Evolutionary conservation across 2,797 vertebrate species (phyloP), one percentile per base, ranked within the genome.

Genomic region (Simalia tracyae): DNA sequence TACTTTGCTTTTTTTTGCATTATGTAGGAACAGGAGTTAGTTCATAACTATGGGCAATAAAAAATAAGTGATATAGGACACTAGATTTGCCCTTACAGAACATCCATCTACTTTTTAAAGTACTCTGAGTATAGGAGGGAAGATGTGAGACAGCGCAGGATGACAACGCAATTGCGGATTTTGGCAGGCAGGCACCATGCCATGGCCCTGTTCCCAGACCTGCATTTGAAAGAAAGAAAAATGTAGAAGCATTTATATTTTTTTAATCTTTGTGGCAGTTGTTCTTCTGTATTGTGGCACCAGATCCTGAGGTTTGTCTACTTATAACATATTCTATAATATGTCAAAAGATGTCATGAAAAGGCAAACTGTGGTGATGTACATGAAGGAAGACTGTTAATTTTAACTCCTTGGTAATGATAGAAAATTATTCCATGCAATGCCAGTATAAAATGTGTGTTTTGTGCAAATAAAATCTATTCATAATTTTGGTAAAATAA

Each of bases 351-450:
- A 61, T 46, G 63, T 1, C 42, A 92, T 84, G 2, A 84, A 64
- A 24, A 89, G 14, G 17, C 3, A 14, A 17, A 66, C 57, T 31
- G 36, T 68, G 8, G 17, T 28, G 1, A 12, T 84, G n/a, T 31
- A 26, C 91, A 91, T 90, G 87, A 90, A 90, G 12, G 66, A 42
- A 84, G 88, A 60, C 17, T 11, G 31, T 86, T 56, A 28, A 64
- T 64, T 84, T 88, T 50, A 81, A 60, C 42, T 6, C 11, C 3
- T 54, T 61, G 56, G 26, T 89, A 36, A 64, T 85, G 9, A 88
- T 28, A 22, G 14, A 36, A 84, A 88, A 88, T 46, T 31, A 57
- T 22, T 86, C 26, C 84, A 24, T 56, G 11, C 12, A 59, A 36
- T 50, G 7, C 11, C 19, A 56, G 24, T 91, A 85, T 54, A 81